Percentiles rank a stretch among this genome's conserved stretches.
phyloP scores from a whole-genome alignment of 2,888 invertebrate species.

The Metacarcinus magister region DNA sequence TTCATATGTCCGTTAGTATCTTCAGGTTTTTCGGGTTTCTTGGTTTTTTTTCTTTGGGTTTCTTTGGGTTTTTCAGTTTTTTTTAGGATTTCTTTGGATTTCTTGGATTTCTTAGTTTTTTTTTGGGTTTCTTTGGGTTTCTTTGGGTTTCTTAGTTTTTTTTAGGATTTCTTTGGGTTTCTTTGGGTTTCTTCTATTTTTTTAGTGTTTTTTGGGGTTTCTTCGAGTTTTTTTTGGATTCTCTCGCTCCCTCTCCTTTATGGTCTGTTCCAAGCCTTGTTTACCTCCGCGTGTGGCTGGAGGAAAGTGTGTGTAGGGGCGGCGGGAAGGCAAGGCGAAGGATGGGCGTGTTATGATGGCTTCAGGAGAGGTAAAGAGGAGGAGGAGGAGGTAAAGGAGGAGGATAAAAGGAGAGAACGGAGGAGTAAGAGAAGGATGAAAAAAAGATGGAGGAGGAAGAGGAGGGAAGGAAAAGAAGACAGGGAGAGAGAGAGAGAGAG shows the following conservation, averaged over 20 bases:
- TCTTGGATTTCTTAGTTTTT: too few species aligned
- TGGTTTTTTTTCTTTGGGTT: too few species aligned
- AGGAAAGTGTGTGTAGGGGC: not conserved
- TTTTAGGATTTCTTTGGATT: too few species aligned
- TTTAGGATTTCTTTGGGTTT: not conserved
- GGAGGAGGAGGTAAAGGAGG: not conserved
- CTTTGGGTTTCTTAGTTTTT: too few species aligned
- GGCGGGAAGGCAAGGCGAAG: not conserved
- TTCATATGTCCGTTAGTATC: too few species aligned
- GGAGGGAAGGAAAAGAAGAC: not conserved
- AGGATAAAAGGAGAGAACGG: not conserved
- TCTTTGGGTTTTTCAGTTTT: too few species aligned
- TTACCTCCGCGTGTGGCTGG: constrained; percentile 28
- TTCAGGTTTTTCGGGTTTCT: too few species aligned
- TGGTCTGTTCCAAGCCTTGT: not conserved
- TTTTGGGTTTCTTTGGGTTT: too few species aligned
- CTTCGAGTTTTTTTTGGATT: not conserved
- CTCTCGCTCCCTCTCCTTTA: not conserved
- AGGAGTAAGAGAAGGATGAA: not conserved
- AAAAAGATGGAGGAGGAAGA: not conserved
- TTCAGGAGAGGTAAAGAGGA: not conserved
- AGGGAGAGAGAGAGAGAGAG: not conserved
- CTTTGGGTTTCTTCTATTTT: not conserved
- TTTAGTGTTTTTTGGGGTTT: not conserved
- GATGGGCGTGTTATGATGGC: constrained; percentile 45